Base-by-base conservation (phyloP, 2,113 vertebrate species). In the Lipophrys pholis region DNA sequence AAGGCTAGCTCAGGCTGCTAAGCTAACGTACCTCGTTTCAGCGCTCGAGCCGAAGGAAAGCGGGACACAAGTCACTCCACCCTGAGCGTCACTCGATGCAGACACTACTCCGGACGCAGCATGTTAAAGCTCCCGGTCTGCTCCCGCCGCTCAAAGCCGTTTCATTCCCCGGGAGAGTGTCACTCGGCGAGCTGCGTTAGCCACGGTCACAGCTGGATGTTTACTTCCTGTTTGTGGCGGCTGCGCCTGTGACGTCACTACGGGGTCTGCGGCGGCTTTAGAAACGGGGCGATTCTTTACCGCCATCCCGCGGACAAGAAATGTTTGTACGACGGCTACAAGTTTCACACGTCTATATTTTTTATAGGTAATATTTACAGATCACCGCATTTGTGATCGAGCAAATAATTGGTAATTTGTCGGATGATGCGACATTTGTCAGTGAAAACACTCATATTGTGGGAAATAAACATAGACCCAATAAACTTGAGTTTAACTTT, bases 1-100 rank as follows among this genome's bases (percentile, higher is more conserved):
- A 39, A 6, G 12, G 17, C 39, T 17, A 69, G 67, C 69, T 67
- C 8, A 2, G 12, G 42, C 2, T 35, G 78, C 62, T 84, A 66
- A 14, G 76, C 71, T 86, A 90, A 92, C 89, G 48, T 86, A 91
- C 93, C 93, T 93, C 75, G 85, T 91, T 90, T 90, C 68, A 61
- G 85, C 88, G 54, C 79, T 72, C 70, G 63, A 50, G 65, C 78
- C 68, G 81, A 66, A 92, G 82, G 89, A 93, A 91, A 85, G 88
- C 85, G 11, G 74, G 73, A 39, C 80, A 59, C 11, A 49, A 51
- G 30, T 5, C 4, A 58, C 15, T 16, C 85, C 78, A 30, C 21
- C 67, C 54, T 59, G 46, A n/a, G 55, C 70, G 43, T 79, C 52
- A 60, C 17, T 45, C 36, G 50, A 15, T 43, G 6, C 50, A 60